phyloP scores from a whole-genome alignment of 1,140 invertebrate species.

The Habropoda laboriosa region DNA sequence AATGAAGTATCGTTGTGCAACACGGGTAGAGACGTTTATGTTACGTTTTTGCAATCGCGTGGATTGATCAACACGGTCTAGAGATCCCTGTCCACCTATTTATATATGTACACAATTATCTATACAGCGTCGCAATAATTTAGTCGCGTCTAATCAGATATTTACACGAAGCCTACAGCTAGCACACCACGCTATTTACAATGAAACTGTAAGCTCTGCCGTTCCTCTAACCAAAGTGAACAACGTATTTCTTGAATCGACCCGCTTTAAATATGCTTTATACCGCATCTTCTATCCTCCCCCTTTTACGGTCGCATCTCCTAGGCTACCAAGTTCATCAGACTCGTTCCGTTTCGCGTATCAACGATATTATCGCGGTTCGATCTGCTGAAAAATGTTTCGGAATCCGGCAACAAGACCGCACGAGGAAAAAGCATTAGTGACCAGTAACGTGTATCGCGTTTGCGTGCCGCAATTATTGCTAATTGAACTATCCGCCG shows the following conservation, averaged over 20 bases:
- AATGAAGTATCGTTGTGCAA: neutral
- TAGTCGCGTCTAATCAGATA: conserved; percentile 59
- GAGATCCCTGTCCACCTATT: conserved; percentile 25
- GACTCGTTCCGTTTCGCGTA: conserved; percentile 23
- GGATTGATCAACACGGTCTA: conserved; percentile 6
- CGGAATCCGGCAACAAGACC: conserved; percentile 57
- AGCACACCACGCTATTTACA: conserved; percentile 54
- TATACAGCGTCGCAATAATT: conserved; percentile 64
- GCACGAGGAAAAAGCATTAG: conserved; percentile 58
- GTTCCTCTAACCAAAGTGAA: neutral
- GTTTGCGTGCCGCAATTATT: conserved; percentile 17
- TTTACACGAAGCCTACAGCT: conserved; percentile 54
- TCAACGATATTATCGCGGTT: conserved; percentile 19
- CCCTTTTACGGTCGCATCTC: conserved; percentile 21
- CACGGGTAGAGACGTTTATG: neutral
- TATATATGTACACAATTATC: conserved; percentile 51
- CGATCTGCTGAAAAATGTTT: conserved; percentile 50
- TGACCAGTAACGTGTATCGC: conserved; percentile 33
- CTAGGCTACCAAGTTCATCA: conserved; percentile 20
- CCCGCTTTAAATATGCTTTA: neutral
- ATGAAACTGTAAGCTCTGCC: conserved; percentile 41
- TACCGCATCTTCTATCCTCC: neutral
- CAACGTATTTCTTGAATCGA: too few relatives aligned
- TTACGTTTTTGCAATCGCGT: neutral
- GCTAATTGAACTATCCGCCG: conserved; percentile 44